Evolutionary conservation across 2,888 invertebrate genomes (phyloP).

Genomic region (Scaptomyza cyrtandrae): DNA sequence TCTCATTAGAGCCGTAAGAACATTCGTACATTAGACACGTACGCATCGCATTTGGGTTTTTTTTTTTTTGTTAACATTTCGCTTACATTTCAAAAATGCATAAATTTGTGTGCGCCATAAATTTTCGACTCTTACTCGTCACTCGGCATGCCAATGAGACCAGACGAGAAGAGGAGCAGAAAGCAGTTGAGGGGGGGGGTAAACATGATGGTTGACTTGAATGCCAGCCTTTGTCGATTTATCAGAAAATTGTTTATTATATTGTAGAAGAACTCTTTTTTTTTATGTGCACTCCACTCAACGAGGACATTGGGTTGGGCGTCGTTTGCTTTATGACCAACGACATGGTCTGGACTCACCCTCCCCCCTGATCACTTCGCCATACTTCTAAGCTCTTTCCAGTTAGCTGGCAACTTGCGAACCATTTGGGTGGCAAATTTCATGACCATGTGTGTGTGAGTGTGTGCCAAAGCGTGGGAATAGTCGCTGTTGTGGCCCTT

Average conservation of each 20-base stretch:
- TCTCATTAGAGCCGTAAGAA: conserved; percentile 57
- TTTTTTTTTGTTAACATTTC: conserved; percentile 57
- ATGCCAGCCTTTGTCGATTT: conserved; percentile 56
- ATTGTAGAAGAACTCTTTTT: conserved; percentile 61
- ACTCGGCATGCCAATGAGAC: conserved; percentile 71
- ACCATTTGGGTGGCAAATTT: conserved; percentile 61
- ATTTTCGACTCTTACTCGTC: conserved; percentile 53
- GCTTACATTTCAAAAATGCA: conserved; percentile 73
- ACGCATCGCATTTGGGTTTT: conserved; percentile 53
- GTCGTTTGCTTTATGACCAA: conserved; percentile 64
- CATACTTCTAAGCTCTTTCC: no score
- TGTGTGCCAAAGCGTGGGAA: conserved; percentile 68
- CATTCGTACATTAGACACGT: conserved; percentile 79
- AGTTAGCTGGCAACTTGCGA: conserved; percentile 37
- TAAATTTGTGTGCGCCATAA: conserved; percentile 69
- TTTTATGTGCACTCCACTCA: conserved; percentile 65
- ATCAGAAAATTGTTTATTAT: conserved; percentile 78
- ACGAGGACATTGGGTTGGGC: conserved; percentile 55
- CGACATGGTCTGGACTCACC: conserved; percentile 25
- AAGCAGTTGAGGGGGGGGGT: no score
- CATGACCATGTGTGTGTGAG: conserved; percentile 29
- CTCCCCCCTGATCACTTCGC: conserved; percentile 1
- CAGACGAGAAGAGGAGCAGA: conserved; percentile 1
- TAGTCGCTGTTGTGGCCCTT: conserved; percentile 34
- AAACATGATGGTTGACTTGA: background rate